A percentile compares a stretch with the other conserved stretches of the same genome.
Conservation (phyloP, 2,797 vertebrate species). For the Onychomys torridus region DNA sequence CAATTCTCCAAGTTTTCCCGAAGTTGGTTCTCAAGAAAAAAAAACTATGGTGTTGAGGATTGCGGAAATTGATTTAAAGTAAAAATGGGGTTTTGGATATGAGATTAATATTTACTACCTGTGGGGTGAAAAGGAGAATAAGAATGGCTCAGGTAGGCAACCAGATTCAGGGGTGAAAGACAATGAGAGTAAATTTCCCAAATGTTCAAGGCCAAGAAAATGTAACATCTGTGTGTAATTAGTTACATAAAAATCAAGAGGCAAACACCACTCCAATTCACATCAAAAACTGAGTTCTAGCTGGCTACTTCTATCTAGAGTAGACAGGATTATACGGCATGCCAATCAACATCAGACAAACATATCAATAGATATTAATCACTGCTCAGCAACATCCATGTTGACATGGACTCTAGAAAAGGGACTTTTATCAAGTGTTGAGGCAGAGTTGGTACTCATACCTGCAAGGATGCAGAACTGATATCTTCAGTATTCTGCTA, state of each 20-base stretch:
- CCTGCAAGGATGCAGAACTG: background rate
- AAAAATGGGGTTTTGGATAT: background rate
- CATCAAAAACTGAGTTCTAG: background rate
- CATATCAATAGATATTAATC: background rate
- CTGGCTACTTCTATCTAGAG: background rate
- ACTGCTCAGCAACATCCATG: background rate
- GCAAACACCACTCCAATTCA: background rate
- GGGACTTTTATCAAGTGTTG: background rate
- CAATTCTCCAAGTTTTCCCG: conserved; percentile 7
- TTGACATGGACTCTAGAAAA: background rate
- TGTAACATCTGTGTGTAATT: background rate
- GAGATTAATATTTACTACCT: background rate
- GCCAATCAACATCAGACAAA: background rate
- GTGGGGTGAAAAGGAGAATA: background rate
- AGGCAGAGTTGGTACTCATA: background rate
- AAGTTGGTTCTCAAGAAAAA: background rate
- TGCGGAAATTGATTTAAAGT: conserved; percentile 21
- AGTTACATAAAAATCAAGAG: background rate
- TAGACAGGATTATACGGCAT: background rate
- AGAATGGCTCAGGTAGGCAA: accelerated
- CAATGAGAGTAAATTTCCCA: background rate
- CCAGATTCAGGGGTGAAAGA: background rate
- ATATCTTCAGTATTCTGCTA: background rate
- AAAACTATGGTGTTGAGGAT: background rate
- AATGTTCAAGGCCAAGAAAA: background rate